A percentile compares a stretch with the other conserved stretches of the same genome.
phyloP scores from a whole-genome alignment of 1,140 invertebrate genomes.

The Lerema accius region DNA sequence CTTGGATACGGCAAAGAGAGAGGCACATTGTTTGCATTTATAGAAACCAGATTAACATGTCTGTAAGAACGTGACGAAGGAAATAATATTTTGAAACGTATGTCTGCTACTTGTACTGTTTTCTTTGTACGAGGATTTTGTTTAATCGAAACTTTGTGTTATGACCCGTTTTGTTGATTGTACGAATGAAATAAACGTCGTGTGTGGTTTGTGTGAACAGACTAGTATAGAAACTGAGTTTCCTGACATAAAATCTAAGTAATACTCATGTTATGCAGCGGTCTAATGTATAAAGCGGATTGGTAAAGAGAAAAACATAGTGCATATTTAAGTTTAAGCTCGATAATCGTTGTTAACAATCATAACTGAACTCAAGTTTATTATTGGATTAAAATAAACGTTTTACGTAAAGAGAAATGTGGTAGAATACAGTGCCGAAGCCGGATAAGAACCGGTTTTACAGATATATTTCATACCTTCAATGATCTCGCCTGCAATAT shows the following conservation, averaged over 20 bases:
- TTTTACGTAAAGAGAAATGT: no score
- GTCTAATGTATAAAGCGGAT: no score
- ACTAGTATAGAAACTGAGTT: no score
- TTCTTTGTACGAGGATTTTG: no score
- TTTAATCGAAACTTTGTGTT: no score
- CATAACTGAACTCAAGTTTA: neutral
- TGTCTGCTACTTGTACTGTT: neutral
- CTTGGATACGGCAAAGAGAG: slow-evolving; percentile 12
- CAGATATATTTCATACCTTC: slow-evolving; percentile 7
- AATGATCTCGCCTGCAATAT: neutral
- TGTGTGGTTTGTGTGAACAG: no score
- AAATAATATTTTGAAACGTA: neutral
- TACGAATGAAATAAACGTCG: no score
- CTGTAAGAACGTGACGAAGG: neutral
- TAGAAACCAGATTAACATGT: slow-evolving; percentile 1
- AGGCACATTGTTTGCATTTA: neutral
- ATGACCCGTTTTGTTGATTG: no score
- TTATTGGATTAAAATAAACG: neutral
- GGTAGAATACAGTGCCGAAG: no score
- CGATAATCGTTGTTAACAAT: neutral
- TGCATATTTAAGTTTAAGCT: neutral
- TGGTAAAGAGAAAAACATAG: no score
- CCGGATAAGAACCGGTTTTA: slow-evolving; percentile 14
- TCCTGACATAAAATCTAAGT: no score
- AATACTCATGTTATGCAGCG: no score